Evolutionary conservation across 2,888 invertebrate species (phyloP).

Genomic region (Gasteruption jaculator): DNA sequence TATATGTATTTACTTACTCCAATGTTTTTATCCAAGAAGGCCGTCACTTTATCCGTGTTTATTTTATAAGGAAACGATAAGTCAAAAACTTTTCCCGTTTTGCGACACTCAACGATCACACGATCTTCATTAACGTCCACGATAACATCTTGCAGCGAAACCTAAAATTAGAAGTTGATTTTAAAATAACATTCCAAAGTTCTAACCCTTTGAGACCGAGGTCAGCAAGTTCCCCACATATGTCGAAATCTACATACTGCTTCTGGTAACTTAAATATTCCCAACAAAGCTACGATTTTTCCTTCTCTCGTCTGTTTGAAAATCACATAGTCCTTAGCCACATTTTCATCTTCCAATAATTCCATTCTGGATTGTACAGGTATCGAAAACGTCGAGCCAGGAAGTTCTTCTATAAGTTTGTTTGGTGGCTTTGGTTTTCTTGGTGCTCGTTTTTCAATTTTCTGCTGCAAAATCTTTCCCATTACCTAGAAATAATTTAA

Average conservation of each 20-base stretch:
- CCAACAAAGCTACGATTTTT: slow-evolving; percentile 56
- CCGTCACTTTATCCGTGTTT: slow-evolving; percentile 56
- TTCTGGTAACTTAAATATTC: slow-evolving; percentile 60
- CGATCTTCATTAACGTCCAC: slow-evolving; percentile 75
- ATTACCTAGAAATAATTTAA: slow-evolving; percentile 51
- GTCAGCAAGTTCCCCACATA: too few relatives aligned
- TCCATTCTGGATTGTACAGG: too few relatives aligned
- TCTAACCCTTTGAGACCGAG: slow-evolving; percentile 25
- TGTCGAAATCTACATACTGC: slow-evolving; percentile 10
- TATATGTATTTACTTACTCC: slow-evolving; percentile 52
- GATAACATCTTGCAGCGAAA: slow-evolving; percentile 44
- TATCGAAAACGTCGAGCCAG: too few relatives aligned
- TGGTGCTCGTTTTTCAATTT: slow-evolving; percentile 68
- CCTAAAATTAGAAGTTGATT: slow-evolving; percentile 49
- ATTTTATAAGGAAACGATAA: slow-evolving; percentile 67
- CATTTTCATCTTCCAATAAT: too few relatives aligned
- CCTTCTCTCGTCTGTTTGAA: slow-evolving; percentile 55
- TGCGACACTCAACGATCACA: slow-evolving; percentile 63
- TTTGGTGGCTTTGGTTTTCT: slow-evolving; percentile 51
- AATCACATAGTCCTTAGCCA: slow-evolving; percentile 31
- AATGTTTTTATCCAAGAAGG: slow-evolving; percentile 55
- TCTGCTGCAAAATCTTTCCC: slow-evolving; percentile 70
- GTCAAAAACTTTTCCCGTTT: slow-evolving; percentile 62
- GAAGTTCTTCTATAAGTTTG: slow-evolving; percentile 62
- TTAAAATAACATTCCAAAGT: neutral